A percentile compares a stretch with the other conserved stretches of the same genome.
phyloP scores from a whole-genome alignment of 1,140 invertebrate genomes.

The Coelopa frigida region DNA sequence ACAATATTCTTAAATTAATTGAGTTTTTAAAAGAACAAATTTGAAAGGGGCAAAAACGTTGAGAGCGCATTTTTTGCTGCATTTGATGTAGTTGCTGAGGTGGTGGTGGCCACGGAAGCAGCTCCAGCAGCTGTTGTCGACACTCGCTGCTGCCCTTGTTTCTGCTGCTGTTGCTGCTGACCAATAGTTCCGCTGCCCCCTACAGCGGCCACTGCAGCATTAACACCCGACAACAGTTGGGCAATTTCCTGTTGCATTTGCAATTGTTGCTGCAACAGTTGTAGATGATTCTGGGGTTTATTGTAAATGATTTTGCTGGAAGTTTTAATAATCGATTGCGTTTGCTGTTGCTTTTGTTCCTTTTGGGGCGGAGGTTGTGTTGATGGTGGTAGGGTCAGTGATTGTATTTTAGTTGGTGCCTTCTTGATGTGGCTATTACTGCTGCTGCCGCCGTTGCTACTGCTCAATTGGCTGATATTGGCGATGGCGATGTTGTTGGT shows the following conservation, averaged over 20 bases:
- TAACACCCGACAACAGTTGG: slow-evolving; percentile 37
- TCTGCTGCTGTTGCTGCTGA: slow-evolving; percentile 8
- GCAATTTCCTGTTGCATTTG: slow-evolving; percentile 41
- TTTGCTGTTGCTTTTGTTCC: slow-evolving; percentile 16
- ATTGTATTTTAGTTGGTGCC: slow-evolving; percentile 7
- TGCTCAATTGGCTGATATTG: slow-evolving; percentile 7
- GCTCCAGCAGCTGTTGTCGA: slow-evolving; percentile 17
- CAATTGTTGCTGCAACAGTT: slow-evolving; percentile 35
- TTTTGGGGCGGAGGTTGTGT: slow-evolving; percentile 18
- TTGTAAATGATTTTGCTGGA: slow-evolving; percentile 41
- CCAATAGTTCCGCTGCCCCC: no score
- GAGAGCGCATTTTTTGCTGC: slow-evolving; percentile 15
- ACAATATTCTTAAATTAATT: not conserved
- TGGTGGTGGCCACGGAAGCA: slow-evolving; percentile 2
- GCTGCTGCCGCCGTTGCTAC: slow-evolving; percentile 9
- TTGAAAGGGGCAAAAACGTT: slow-evolving; percentile 32
- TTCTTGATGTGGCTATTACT: slow-evolving; percentile 12
- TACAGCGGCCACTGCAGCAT: not conserved
- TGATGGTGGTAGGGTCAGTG: slow-evolving; percentile 8
- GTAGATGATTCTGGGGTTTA: slow-evolving; percentile 39
- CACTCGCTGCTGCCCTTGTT: slow-evolving; percentile 10
- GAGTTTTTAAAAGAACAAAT: slow-evolving; percentile 33
- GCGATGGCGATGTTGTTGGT: slow-evolving; percentile 9
- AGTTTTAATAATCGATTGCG: slow-evolving; percentile 30
- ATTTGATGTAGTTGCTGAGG: slow-evolving; percentile 16